phyloP scores from a whole-genome alignment of 2,113 vertebrate genomes.

The Neopipo cinnamomea region DNA sequence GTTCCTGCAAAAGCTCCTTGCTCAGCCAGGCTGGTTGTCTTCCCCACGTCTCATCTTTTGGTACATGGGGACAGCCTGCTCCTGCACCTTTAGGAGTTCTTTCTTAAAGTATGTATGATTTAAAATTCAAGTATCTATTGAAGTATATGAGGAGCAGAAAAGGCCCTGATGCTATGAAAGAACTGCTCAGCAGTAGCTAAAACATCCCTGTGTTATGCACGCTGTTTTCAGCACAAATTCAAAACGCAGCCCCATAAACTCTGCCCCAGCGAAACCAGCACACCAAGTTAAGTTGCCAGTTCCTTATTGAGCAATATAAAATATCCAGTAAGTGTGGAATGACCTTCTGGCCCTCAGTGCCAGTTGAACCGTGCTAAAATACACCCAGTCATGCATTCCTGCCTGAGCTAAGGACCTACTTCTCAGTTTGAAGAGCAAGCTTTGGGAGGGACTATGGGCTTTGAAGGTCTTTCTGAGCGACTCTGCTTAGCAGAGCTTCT shows the following conservation, averaged over 20 bases:
- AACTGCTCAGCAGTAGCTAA: not conserved
- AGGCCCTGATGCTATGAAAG: not conserved
- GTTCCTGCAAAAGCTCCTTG: not conserved
- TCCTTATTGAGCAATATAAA: not conserved
- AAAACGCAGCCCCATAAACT: not conserved
- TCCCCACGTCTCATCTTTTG: not conserved
- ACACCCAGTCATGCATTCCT: not conserved
- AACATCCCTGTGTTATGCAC: not conserved
- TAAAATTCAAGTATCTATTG: not conserved
- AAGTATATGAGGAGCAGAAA: not conserved
- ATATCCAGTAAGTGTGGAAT: not conserved
- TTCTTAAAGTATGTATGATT: not conserved
- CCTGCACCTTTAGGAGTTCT: not conserved
- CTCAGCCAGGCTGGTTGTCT: not conserved
- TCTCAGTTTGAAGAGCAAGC: not conserved
- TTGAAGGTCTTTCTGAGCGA: not conserved
- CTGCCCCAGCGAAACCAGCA: not conserved
- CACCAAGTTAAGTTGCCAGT: not conserved
- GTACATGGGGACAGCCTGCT: not conserved
- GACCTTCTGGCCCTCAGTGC: not conserved
- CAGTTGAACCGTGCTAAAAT: not conserved
- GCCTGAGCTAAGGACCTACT: not conserved
- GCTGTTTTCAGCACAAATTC: not conserved
- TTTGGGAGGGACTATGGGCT: not conserved
- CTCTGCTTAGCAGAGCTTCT: not conserved